Evolutionary conservation across 2,797 vertebrate species (phyloP).

Genomic region (Typhlichthys subterraneus): DNA sequence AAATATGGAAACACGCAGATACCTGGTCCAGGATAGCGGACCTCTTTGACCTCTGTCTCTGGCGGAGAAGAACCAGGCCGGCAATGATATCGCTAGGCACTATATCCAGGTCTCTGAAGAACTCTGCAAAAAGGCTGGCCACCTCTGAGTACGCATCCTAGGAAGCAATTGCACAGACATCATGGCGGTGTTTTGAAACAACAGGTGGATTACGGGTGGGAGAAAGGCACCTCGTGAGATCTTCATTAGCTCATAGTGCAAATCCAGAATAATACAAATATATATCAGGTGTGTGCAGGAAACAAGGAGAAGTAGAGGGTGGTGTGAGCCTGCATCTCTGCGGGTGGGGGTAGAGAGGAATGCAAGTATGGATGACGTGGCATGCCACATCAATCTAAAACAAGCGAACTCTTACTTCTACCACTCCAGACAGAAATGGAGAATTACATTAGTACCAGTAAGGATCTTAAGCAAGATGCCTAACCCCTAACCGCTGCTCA

Average conservation of each 20-base stretch:
- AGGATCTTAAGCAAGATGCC: no score
- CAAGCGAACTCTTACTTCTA: no score
- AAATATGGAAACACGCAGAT: slow-evolving; percentile 14
- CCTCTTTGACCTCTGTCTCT: slow-evolving; percentile 93
- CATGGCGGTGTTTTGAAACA: neutral
- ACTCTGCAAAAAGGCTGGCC: slow-evolving; percentile 97
- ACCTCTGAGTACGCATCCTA: slow-evolving; percentile 98
- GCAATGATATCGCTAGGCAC: slow-evolving; percentile 99
- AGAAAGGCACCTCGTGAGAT: neutral
- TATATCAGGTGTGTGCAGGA: no score
- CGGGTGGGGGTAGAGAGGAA: no score
- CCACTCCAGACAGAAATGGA: no score
- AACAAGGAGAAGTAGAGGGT: no score
- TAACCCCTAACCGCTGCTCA: no score
- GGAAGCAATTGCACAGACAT: slow-evolving; percentile 15
- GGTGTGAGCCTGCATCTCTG: no score
- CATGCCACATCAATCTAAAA: no score
- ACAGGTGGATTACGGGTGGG: neutral
- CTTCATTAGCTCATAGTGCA: neutral
- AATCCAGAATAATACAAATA: no score
- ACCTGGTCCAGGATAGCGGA: slow-evolving; percentile 94
- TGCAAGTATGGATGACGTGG: no score
- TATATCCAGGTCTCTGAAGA: slow-evolving; percentile 97
- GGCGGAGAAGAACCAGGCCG: slow-evolving; percentile 94
- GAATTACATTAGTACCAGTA: no score